Conservation (phyloP, 2,797 vertebrate genomes). For the Pithecia hirsuta region DNA sequence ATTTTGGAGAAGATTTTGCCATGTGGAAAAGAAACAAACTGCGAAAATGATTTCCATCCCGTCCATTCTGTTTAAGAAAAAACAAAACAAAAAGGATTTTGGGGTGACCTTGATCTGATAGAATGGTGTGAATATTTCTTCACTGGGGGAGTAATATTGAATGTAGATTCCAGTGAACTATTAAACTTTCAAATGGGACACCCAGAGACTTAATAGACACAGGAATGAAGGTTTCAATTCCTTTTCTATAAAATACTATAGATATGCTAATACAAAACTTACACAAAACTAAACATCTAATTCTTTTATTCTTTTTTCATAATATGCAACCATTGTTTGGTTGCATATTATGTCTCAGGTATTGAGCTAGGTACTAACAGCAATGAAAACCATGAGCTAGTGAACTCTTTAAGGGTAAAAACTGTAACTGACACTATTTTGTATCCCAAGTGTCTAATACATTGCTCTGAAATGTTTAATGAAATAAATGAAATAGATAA, state of each 20-base stretch:
- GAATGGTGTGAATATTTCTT: neutral
- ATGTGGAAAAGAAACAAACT: neutral
- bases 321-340: neutral
- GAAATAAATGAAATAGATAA: constrained; percentile 2
- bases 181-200: neutral
- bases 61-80: neutral
- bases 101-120: neutral
- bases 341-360: neutral
- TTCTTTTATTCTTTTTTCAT: neutral
- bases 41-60: neutral
- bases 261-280: neutral
- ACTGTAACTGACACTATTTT: neutral
- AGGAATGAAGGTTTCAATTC: neutral
- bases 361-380: neutral
- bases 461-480: constrained; percentile 1
- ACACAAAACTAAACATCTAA: neutral
- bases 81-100: neutral
- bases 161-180: neutral
- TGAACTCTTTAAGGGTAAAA: neutral
- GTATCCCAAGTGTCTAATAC: neutral
- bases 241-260: neutral
- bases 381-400: neutral
- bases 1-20: neutral
- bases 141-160: neutral
- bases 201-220: neutral